These are phyloP conservation scores for Belonocnema kinseyi DNA, from an alignment of 1,140 invertebrate species.

Conservation along the genomic window DNA sequence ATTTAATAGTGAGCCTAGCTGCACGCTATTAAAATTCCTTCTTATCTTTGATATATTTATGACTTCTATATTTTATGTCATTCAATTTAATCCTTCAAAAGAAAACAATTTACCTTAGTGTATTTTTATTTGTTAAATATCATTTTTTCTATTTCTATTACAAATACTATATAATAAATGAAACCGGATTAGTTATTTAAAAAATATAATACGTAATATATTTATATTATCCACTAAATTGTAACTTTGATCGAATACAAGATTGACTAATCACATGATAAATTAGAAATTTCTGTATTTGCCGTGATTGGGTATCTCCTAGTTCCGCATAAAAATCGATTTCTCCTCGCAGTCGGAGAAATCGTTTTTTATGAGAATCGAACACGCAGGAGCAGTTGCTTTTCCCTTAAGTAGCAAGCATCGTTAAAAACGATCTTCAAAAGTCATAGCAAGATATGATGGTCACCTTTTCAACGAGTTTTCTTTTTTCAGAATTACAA, in stretches of 20 bases:
- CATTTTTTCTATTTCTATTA: no score
- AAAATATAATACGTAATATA: no score
- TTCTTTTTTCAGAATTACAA: conserved; percentile 41
- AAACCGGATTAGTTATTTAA: no score
- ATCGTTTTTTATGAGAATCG: conserved; percentile 1
- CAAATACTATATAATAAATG: no score
- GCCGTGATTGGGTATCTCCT: neutral
- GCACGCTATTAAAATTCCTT: neutral
- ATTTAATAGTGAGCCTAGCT: neutral
- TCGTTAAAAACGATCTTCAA: conserved; percentile 1
- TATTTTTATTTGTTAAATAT: no score
- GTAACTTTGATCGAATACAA: no score
- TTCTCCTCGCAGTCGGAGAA: neutral
- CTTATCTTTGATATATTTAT: neutral
- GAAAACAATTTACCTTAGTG: neutral
- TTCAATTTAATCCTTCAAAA: neutral
- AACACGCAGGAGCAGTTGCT: conserved; percentile 1
- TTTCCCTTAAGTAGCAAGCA: conserved; percentile 1
- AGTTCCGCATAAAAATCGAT: neutral
- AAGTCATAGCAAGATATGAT: neutral
- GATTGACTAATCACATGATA: no score
- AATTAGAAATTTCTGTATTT: neutral
- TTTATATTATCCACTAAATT: no score
- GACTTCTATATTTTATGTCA: no score
- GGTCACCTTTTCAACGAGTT: conserved; percentile 14